These are phyloP conservation scores for Laticauda laticaudata DNA, from an alignment of 2,113 vertebrate genomes.

Conservation along the genomic window DNA sequence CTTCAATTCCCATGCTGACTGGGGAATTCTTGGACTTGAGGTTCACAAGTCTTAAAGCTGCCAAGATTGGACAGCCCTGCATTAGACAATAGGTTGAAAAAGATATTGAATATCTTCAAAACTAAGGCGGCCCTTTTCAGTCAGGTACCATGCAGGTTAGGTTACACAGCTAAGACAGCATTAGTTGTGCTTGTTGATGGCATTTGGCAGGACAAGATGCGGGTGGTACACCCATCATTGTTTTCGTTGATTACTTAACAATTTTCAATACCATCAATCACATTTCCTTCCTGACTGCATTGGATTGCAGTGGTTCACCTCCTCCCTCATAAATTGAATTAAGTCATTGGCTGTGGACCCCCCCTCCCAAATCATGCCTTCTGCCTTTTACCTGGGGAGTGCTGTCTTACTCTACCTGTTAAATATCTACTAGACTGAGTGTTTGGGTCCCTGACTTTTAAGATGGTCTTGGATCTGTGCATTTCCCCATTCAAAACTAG, in stretches of 20 bases:
- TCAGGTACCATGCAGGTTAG: not conserved
- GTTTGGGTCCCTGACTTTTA: not conserved
- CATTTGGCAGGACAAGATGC: not conserved
- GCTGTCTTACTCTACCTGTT: not conserved
- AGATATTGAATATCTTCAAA: not conserved
- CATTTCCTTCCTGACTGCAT: not conserved
- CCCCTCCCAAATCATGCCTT: too few relatives aligned
- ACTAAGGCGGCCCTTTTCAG: not conserved
- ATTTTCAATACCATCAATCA: not conserved
- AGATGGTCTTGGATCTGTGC: not conserved
- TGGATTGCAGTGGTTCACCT: not conserved
- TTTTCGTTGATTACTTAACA: not conserved
- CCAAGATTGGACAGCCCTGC: not conserved
- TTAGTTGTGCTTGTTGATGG: not conserved
- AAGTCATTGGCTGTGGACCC: not conserved
- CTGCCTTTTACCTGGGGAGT: not conserved
- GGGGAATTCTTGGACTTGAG: not conserved
- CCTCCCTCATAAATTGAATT: not conserved
- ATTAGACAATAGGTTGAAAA: not conserved
- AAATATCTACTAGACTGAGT: not conserved
- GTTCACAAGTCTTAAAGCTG: not conserved
- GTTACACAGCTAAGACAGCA: not conserved
- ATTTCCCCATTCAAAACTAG: not conserved
- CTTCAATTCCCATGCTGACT: not conserved
- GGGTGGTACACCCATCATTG: not conserved